Base-by-base conservation (phyloP, 1,140 invertebrate genomes). In the Euura lappo region DNA sequence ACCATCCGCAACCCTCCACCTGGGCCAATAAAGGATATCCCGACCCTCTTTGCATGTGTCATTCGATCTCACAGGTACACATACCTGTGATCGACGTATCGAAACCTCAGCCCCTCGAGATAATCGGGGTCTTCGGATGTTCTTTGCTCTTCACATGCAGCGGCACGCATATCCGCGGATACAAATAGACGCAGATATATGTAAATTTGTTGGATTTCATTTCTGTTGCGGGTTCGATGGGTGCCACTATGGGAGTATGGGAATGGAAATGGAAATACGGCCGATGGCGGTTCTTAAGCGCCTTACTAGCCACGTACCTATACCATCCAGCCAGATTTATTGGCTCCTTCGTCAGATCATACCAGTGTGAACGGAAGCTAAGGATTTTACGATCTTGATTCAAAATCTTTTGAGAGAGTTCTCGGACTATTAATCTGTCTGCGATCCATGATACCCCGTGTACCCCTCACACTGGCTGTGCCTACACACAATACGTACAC, bases 351-450 rank as follows among this genome's bases (percentile, higher is more conserved):
- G 51, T 60, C 51, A 60, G 51, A 60, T 60, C 51, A 60, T 8
- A 60, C 8, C 51, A 60, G 51, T 60, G 51, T 60, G 51, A 60
- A 60, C 51, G 51, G 51, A 60, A 60, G 13, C 51, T n/a, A 60
- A 60, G 51, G 51, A 60, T 60, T 60, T 60, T 60, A 60, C 51
- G 51, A 60, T 60, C 51, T 60, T 60, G 51, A 60, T 60, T 60
- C 51, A 60, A 60, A 60, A 60, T 28, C 51, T 60, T n/a, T 60
- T n/a, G 51, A 8, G 51, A 60, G 51, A 11, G 28, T 60, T 60
- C 51, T 60, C 8, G 51, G 51, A 60, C 51, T 60, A 60, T 60
- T 60, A 60, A 60, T 60, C 51, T 60, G 51, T 5, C 51, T 6
- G 5, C 6, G 51, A 60, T 60, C 51, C 51, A 6, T 60, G 13